Evolutionary conservation across 2,888 invertebrate species (phyloP).

Genomic region (Drosophila meridiana): DNA sequence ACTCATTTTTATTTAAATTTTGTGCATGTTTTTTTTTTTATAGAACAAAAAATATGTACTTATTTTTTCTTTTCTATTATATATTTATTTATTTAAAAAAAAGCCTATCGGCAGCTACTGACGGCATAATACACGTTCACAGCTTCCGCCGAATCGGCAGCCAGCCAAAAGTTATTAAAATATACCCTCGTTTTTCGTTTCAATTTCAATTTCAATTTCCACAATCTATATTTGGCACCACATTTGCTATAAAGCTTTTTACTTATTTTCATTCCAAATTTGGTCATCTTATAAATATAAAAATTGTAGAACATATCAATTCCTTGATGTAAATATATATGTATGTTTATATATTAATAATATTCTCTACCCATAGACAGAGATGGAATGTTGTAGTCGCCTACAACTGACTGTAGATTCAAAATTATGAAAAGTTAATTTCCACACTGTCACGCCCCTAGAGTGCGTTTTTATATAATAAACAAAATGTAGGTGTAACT

Average conservation of each 20-base stretch:
- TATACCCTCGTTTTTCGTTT: conserved; percentile 5
- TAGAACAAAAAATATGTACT: not conserved
- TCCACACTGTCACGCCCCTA: not conserved
- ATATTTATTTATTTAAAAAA: not conserved
- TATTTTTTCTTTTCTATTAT: not conserved
- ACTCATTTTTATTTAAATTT: too few species aligned
- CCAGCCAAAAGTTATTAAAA: conserved; percentile 10
- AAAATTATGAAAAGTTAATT: not conserved
- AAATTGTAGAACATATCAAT: conserved; percentile 1
- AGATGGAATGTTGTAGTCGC: not conserved
- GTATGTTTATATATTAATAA: not conserved
- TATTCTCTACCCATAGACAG: not conserved
- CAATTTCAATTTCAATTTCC: conserved; percentile 5
- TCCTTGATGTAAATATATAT: not conserved
- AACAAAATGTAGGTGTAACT: not conserved
- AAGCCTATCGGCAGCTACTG: not conserved
- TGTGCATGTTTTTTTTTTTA: not conserved
- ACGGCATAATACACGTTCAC: conserved; percentile 1
- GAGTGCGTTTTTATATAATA: not conserved
- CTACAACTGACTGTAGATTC: not conserved
- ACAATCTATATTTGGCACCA: conserved; percentile 2
- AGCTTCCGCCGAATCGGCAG: not conserved
- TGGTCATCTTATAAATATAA: not conserved
- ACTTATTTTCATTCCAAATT: conserved; percentile 7
- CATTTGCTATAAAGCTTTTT: conserved; percentile 3